phyloP scores from a whole-genome alignment of 2,888 invertebrate genomes.

The Cremastinae sp. region DNA sequence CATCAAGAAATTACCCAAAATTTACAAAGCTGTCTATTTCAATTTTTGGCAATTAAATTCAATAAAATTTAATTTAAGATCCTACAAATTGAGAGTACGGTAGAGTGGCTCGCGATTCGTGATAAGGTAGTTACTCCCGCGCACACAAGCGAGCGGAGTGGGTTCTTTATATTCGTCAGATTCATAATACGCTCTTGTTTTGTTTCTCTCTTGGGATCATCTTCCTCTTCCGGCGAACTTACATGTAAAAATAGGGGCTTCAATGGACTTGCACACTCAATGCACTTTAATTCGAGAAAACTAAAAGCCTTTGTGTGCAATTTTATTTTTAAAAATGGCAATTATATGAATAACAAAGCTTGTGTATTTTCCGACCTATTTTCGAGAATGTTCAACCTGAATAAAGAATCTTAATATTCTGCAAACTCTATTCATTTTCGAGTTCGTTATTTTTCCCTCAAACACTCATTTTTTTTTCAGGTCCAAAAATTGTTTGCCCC shows the following conservation, averaged over 20 bases:
- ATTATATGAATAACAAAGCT: constrained; percentile 7
- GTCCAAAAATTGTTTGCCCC: too few species aligned
- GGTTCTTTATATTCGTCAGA: constrained; percentile 22
- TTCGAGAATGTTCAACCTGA: background rate
- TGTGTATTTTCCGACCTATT: background rate
- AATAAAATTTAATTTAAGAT: background rate
- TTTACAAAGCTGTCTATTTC: too few species aligned
- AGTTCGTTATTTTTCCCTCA: too few species aligned
- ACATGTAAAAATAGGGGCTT: constrained; percentile 43
- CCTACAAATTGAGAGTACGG: background rate
- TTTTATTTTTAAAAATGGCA: background rate
- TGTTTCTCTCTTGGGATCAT: constrained; percentile 5
- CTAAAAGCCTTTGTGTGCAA: constrained; percentile 8
- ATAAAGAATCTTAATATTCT: background rate
- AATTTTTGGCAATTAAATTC: too few species aligned
- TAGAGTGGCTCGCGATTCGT: constrained; percentile 29
- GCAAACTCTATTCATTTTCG: background rate
- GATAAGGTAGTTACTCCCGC: constrained; percentile 42
- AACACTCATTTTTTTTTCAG: too few species aligned
- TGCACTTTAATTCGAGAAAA: constrained; percentile 28
- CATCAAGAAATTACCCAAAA: too few species aligned
- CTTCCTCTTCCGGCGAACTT: constrained; percentile 44
- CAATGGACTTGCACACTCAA: constrained; percentile 42
- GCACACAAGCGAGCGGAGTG: constrained; percentile 6
- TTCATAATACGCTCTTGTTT: background rate